phyloP scores from a whole-genome alignment of 2,113 vertebrate genomes.

The Bostrychus sinensis region DNA sequence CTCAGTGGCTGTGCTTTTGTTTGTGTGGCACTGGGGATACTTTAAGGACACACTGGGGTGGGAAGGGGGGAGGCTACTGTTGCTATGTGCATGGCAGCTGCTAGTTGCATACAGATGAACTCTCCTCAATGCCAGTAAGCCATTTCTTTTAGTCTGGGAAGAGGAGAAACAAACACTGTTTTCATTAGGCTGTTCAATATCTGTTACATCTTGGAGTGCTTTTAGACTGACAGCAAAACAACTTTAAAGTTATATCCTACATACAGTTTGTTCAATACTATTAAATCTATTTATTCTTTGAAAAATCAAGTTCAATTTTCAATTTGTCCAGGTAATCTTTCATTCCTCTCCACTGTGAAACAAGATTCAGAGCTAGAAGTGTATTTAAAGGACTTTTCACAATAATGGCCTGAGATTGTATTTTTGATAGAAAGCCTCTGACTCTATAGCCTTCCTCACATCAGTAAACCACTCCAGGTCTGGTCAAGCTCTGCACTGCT shows the following conservation, averaged over 20 bases:
- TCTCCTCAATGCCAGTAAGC: slow-evolving; percentile 33
- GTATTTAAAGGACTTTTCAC: no score
- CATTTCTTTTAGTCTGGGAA: slow-evolving; percentile 41
- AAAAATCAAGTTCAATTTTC: slow-evolving; percentile 40
- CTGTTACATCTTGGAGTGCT: slow-evolving; percentile 17
- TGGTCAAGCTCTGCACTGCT: background rate
- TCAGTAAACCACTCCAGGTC: no score
- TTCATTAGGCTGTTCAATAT: slow-evolving; percentile 26
- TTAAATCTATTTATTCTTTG: slow-evolving; percentile 23
- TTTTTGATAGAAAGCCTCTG: no score
- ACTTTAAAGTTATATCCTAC: no score
- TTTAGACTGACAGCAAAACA: slow-evolving; percentile 42
- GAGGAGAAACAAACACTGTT: slow-evolving; percentile 30
- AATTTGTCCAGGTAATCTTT: slow-evolving; percentile 39
- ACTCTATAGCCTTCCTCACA: no score
- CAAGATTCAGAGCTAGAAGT: no score
- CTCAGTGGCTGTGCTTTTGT: slow-evolving; percentile 27
- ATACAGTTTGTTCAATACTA: no score
- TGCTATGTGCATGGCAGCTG: slow-evolving; percentile 28
- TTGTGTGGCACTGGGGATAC: slow-evolving; percentile 27
- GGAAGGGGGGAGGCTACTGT: no score
- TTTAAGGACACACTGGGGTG: slow-evolving; percentile 39
- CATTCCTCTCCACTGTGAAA: no score
- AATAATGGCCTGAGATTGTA: no score
- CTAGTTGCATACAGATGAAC: slow-evolving; percentile 56